Base-by-base conservation (phyloP, 2,888 invertebrate species). In the Leptinotarsa peninsularis region DNA sequence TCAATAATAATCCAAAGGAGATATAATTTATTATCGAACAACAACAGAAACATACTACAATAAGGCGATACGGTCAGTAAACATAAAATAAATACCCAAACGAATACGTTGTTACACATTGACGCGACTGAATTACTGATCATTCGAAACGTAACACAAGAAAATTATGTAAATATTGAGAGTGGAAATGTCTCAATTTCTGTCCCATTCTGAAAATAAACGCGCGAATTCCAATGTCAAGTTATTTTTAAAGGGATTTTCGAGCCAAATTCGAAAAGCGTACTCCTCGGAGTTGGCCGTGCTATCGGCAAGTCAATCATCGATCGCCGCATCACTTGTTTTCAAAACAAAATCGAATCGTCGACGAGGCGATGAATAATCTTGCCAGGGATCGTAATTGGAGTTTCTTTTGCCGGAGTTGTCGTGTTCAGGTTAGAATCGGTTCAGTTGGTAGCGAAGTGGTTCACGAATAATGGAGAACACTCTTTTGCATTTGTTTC, bases 181-280 rank as follows among this genome's bases (percentile, higher is more conserved):
- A 33, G 71, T 50, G 21, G 56, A 73, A 76, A 76, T 71, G 66
- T 63, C 71, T 76, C 67, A 67, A 76, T 76, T 71, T 69, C 60
- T 71, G 67, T 68, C 67, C 60, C 60, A 66, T 58, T 63, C 63
- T 49, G 68, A 76, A 76, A 74, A 76, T 76, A 76, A 76, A 76
- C 67, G 66, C 74, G 60, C 74, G 58, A 69, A 63, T 71, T 68
- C 72, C 76, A 76, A 76, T 76, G 76, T 74, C 76, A 74, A 76
- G 69, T 71, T 76, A 76, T 74, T 76, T 76, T 74, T 70, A 72
- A 76, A 76, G 49, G 43, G 27, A 56, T 56, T 27, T 60, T 60
- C 67, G 49, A 68, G 71, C 63, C 73, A 73, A 67, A 73, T 68
- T 49, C 60, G 54, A 73, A 43, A 43, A 49, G 63, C 63, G 33